A percentile compares a stretch with the other conserved stretches of the same genome.
phyloP scores from a whole-genome alignment of 2,888 invertebrate genomes.

The Leucozona laternaria region DNA sequence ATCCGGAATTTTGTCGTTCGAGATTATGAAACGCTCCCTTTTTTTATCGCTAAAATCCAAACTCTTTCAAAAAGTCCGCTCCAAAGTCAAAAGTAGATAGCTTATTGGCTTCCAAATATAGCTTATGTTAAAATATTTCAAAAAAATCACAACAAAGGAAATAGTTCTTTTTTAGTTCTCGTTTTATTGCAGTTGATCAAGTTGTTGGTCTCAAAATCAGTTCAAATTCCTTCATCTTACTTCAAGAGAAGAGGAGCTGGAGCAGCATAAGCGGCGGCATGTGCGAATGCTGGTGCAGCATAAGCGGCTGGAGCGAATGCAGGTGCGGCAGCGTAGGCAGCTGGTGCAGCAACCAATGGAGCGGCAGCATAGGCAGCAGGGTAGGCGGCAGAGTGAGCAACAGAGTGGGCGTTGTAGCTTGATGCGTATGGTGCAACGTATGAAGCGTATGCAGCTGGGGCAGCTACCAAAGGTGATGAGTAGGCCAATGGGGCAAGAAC shows the following conservation, averaged over 20 bases:
- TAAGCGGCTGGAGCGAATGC: slow-evolving; percentile 77
- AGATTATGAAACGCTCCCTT: no score
- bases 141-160: background rate
- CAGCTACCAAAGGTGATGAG: slow-evolving; percentile 67
- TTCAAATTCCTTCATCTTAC: slow-evolving; percentile 29
- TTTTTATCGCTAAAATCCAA: no score
- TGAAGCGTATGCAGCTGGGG: slow-evolving; percentile 69
- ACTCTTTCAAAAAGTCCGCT: no score
- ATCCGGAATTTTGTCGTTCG: no score
- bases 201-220: slow-evolving; percentile 10
- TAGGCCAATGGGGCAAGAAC: slow-evolving; percentile 77
- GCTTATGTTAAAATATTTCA: no score
- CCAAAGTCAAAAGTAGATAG: no score
- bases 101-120: no score
- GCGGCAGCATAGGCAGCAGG: slow-evolving; percentile 67
- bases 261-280: slow-evolving; percentile 40
- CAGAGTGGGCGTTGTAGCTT: slow-evolving; percentile 84
- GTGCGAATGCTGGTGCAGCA: slow-evolving; percentile 49
- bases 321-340: slow-evolving; percentile 80
- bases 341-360: slow-evolving; percentile 55
- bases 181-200: slow-evolving; percentile 45
- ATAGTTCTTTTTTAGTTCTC: background rate
- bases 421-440: slow-evolving; percentile 85
- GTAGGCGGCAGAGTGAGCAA: slow-evolving; percentile 72
- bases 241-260: slow-evolving; percentile 67